A percentile compares a stretch with the other conserved stretches of the same genome.
Conservation (phyloP, 2,888 invertebrate species). For the Anticlea derivata region DNA sequence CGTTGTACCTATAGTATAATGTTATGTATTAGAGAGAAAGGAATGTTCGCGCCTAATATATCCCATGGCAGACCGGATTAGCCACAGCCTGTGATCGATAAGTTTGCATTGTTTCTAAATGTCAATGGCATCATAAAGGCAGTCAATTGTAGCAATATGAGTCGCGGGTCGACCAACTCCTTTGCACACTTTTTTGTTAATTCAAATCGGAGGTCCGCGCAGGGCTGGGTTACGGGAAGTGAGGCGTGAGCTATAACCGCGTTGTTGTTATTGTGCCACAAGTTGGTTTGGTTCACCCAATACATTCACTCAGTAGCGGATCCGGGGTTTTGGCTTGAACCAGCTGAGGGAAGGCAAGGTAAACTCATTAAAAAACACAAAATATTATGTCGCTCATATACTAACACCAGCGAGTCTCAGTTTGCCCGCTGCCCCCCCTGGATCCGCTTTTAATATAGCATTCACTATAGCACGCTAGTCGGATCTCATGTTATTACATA, state of each 20-base stretch:
- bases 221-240: slow-evolving; percentile 61
- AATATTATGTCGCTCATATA: too few relatives aligned
- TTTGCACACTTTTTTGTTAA: slow-evolving; percentile 48
- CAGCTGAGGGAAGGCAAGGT: too few relatives aligned
- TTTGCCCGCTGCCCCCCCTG: too few relatives aligned
- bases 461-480: too few relatives aligned
- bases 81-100: slow-evolving; percentile 24
- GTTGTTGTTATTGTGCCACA: slow-evolving; percentile 59
- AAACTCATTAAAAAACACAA: too few relatives aligned
- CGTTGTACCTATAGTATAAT: too few relatives aligned
- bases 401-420: too few relatives aligned
- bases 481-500: too few relatives aligned
- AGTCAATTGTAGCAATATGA: slow-evolving; percentile 33
- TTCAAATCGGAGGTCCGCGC: slow-evolving; percentile 42
- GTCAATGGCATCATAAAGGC: slow-evolving; percentile 33
- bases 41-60: slow-evolving; percentile 9
- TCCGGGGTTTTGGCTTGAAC: slow-evolving; percentile 57
- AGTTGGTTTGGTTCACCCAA: slow-evolving; percentile 53
- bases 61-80: slow-evolving; percentile 13
- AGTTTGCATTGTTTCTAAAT: slow-evolving; percentile 35
- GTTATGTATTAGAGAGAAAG: neutral
- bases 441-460: too few relatives aligned
- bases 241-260: slow-evolving; percentile 62
- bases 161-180: slow-evolving; percentile 49
- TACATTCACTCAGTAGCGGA: slow-evolving; percentile 43